phyloP scores from a whole-genome alignment of 2,113 vertebrate genomes.

The Centropus bengalensis region DNA sequence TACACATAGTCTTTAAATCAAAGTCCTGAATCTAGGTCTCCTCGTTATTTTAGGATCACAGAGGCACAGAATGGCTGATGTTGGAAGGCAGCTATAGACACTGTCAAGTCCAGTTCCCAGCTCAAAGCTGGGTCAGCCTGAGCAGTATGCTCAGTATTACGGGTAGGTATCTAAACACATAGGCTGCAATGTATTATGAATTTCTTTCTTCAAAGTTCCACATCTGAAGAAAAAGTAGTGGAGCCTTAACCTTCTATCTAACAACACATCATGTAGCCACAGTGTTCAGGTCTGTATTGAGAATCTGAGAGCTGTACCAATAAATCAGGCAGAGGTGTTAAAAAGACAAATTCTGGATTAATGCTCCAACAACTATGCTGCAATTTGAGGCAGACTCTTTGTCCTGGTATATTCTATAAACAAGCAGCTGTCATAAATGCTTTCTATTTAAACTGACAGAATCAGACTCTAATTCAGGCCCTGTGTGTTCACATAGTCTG shows the following conservation, averaged over 20 bases:
- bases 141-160: neutral
- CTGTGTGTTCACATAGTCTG: neutral
- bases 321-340: neutral
- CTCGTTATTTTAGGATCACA: neutral
- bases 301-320: neutral
- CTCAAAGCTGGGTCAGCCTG: neutral
- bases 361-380: neutral
- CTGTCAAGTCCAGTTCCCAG: neutral
- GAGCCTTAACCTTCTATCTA: neutral
- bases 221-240: neutral
- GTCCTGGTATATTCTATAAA: neutral
- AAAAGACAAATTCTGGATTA: neutral
- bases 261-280: neutral
- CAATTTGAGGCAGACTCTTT: neutral
- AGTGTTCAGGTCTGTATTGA: neutral
- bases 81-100: neutral
- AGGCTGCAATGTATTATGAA: neutral
- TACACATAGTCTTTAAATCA: neutral
- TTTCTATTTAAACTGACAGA: neutral
- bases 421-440: neutral
- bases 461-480: neutral
- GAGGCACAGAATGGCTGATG: neutral
- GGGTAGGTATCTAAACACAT: neutral
- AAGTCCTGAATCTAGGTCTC: neutral
- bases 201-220: neutral